Base-by-base conservation (phyloP, 1,140 invertebrate species). In the Araneus ventricosus region DNA sequence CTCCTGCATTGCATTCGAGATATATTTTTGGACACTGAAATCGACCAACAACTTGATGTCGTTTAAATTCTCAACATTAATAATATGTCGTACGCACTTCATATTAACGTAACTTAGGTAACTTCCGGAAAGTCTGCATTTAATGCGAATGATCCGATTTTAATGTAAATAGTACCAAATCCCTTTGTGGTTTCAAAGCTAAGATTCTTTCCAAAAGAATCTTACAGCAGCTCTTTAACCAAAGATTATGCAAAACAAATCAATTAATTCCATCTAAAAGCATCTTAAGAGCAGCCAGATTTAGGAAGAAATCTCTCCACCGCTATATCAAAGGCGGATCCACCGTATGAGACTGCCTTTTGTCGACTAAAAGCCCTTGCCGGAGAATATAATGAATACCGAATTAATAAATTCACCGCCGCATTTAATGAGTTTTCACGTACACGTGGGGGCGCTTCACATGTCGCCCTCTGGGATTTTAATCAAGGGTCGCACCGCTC, bases 371-470 rank as follows among this genome's bases (percentile, higher is more conserved):
- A 59, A 86, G 41, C 84, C 39, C 30, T 27, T 30, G 4, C 30
- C 17, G 14, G 8, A 7, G 20, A 67, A 67, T 79, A 90, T 90
- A 90, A 90, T 90, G 88, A 90, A 90, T 90, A 90, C 88, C 34
- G 45, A 90, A 90, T 90, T 90, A 90, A 90, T 90, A 90, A 90
- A 90, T 90, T 79, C 88, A 41, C 52, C 75, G 27, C 70, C 37
- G 41, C 67, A 27, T 80, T 90, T 80, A 90, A 90, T 79, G 88
- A 90, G 70, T 45, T 75, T 75, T 75, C 70, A 37, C 39, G 39
- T 45, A 52, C 39, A 84, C 24, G 80, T n/a, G n/a, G 41, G 80
- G 41, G 41, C 80, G 39, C 41, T 84, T 84, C 39, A 45, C 39
- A 84, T 84, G 39, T 84, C 39, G n/a, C 39, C 80, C 80, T 84